Evolutionary conservation across 2,797 vertebrate species (phyloP), one percentile per base, ranked within the genome.

Genomic region (Sebastolobus altivelis): DNA sequence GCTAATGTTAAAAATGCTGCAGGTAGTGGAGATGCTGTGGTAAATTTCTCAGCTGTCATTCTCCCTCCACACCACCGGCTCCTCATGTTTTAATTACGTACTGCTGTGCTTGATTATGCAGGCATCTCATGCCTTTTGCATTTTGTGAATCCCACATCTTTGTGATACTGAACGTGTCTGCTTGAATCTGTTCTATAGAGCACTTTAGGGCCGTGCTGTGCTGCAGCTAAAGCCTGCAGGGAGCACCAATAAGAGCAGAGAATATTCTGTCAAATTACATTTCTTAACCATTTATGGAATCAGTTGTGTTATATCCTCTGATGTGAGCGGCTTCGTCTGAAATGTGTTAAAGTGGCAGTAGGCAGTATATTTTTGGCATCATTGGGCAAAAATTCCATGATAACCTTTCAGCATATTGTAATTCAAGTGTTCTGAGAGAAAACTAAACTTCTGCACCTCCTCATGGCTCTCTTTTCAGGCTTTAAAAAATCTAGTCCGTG

Each of bases 211-310:
- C 55, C 31, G 40, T 38, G 58, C 59, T 31, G 18, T 11, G 31
- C 78, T 68, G 35, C n/a, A 67, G 56, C 38, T 72, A 22, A 54
- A 87, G 54, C 69, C 80, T 78, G 80, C 65, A 33, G 77, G 81
- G 37, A 56, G 61, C 18, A 13, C n/a, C 35, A 60, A 59, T 59
- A 73, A 60, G 20, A 75, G 35, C 37, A 31, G 43, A 59, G 43
- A 79, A 76, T 72, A 81, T 68, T 61, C 55, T 61, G 31, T 76
- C 65, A 86, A 72, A 79, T 81, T 67, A 77, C 68, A 82, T 40
- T 49, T 65, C 46, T 59, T 29, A 82, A 68, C 56, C 37, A 70
- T 65, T 81, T 49, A 38, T 68, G 46, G 43, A 55, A 35, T 66
- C 71, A 62, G 58, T 18, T 75, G 22, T 56, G 11, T 49, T 56